These are phyloP conservation scores for Anguilla pacifica DNA, from an alignment of 2,797 vertebrate species.

Conservation along the genomic window DNA sequence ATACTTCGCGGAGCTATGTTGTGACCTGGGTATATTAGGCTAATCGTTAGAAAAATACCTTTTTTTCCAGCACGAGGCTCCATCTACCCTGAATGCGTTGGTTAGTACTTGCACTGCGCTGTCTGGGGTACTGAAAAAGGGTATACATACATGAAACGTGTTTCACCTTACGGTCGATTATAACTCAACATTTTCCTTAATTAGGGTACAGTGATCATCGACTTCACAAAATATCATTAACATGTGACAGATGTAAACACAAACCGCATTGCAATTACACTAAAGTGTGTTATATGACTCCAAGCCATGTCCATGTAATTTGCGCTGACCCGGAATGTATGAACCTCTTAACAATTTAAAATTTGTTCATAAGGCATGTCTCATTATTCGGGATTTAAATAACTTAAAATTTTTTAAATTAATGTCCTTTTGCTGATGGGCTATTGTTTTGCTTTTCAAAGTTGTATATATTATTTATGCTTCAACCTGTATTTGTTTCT, in stretches of 20 bases:
- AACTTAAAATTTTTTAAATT: background rate
- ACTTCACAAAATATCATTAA: background rate
- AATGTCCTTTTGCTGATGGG: background rate
- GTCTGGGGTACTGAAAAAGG: slow-evolving; percentile 2
- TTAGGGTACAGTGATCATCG: background rate
- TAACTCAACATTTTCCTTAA: background rate
- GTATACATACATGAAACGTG: background rate
- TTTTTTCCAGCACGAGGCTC: background rate
- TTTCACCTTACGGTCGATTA: background rate
- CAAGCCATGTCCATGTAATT: background rate
- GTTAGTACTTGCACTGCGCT: background rate
- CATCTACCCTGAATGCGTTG: background rate
- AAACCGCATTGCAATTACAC: background rate
- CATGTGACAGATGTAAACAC: background rate
- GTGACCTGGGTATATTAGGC: background rate
- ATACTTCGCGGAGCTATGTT: background rate
- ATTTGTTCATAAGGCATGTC: background rate
- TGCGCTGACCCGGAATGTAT: background rate
- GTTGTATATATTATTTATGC: background rate
- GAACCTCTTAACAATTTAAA: background rate
- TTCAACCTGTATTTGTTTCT: background rate
- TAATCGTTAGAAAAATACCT: background rate
- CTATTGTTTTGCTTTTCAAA: background rate
- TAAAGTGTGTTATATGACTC: background rate
- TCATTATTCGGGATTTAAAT: background rate